These are phyloP conservation scores for Phoxinus dragarum DNA, from an alignment of 2,797 vertebrate genomes.

Conservation along the genomic window DNA sequence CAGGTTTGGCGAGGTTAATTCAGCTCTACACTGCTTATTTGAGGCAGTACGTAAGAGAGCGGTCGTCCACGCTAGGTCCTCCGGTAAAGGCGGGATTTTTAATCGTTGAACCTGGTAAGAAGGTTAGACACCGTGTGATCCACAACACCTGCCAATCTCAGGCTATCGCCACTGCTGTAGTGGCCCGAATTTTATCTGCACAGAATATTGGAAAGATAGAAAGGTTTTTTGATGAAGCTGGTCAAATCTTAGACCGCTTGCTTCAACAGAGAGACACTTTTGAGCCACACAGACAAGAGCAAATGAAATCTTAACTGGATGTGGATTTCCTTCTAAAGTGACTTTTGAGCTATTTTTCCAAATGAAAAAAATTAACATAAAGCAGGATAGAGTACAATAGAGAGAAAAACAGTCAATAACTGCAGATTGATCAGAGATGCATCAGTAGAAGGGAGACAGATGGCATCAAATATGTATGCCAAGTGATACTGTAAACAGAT, in stretches of 20 bases:
- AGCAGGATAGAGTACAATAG: too few relatives aligned
- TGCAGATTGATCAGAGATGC: too few relatives aligned
- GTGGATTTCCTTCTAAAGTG: background rate
- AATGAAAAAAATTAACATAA: too few relatives aligned
- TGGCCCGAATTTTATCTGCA: conserved; percentile 51
- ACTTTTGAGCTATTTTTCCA: background rate
- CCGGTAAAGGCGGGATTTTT: conserved; percentile 56
- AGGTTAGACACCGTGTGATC: conserved; percentile 61
- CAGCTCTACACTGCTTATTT: conserved; percentile 56
- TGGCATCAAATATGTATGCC: too few relatives aligned
- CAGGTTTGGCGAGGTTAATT: conserved; percentile 44
- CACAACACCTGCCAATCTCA: conserved; percentile 61
- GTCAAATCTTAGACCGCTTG: conserved; percentile 52
- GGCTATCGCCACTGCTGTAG: conserved; percentile 48
- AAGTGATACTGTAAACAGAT: too few relatives aligned
- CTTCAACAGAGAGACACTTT: conserved; percentile 60
- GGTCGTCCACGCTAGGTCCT: conserved; percentile 22
- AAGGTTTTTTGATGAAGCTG: conserved; percentile 59
- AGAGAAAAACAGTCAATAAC: too few relatives aligned
- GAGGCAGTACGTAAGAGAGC: conserved; percentile 56
- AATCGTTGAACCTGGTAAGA: conserved; percentile 59
- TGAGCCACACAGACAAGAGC: conserved; percentile 43
- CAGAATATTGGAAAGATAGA: conserved; percentile 56
- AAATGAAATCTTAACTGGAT: background rate
- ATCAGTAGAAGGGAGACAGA: too few relatives aligned